Evolutionary conservation across 2,797 vertebrate genomes (phyloP), one percentile per base, ranked within the genome.

Genomic region (Heliangelus exortis): DNA sequence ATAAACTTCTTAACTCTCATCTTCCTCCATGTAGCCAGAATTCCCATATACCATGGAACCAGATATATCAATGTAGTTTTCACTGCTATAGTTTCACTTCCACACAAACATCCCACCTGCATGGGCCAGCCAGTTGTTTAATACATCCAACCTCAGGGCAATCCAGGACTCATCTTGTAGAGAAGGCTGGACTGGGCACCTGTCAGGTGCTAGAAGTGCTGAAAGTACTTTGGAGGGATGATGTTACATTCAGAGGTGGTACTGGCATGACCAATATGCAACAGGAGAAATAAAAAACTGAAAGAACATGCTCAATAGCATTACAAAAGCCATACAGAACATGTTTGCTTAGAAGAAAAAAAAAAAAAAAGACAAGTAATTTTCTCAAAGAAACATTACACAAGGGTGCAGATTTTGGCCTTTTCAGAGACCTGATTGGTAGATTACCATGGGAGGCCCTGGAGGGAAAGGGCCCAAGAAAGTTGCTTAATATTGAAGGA

Each of bases 91-190:
- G 39, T 41, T 41, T 41, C 39, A 41, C 39, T 41, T 13, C 39
- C 39, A 41, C 13, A 14, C 23, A n/a, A 58, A 26, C 34, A n/a
- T 15, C 6, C 9, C 31, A 16, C 34, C 3, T 19, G 15, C 22
- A 18, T 4, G 3, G 39, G 47, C 12, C 72, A 78, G 8, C 1
- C 34, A 15, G 31, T 13, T 15, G 47, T 66, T 57, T 11, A 39
- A 58, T 36, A 72, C 10, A 47, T 45, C 14, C 2, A 0, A 20
- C 26, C 28, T 53, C 53, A 76, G 58, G 18, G n/a, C 19, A 45
- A 72, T 3, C 3, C 31, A 26, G 0, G 1, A 15, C 12, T 59
- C n/a, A 0, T 9, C 25, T 26, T 26, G 16, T 4, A 23, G 16
- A 25, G 21, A 62, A 54, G n/a, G 48, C 25, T 67, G 43, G 31